Conservation (phyloP, 2,113 vertebrate species). For the Lates calcarifer region DNA sequence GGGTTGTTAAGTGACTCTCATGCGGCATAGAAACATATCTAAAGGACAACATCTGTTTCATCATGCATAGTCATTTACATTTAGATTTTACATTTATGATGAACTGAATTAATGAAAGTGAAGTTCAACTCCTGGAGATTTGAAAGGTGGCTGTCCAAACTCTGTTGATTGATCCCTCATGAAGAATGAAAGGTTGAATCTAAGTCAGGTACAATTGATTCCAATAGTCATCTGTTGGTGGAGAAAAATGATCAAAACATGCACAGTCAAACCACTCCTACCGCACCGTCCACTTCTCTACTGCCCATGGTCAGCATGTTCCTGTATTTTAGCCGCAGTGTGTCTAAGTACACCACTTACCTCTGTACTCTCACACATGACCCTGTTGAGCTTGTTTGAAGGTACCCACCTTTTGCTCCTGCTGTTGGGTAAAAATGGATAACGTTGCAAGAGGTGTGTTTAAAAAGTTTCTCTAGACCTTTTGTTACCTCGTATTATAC, state of each 20-base stretch:
- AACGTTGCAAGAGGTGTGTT: not conserved
- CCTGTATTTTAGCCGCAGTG: not conserved
- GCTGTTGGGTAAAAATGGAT: not conserved
- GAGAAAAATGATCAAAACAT: no score
- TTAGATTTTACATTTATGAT: not conserved
- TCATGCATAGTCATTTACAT: conserved; percentile 7
- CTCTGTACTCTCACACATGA: not conserved
- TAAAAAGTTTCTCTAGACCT: not conserved
- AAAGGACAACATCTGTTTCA: conserved; percentile 29
- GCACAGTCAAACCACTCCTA: no score
- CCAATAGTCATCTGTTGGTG: not conserved
- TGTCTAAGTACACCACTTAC: not conserved
- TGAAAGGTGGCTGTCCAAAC: not conserved
- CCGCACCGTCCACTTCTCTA: no score
- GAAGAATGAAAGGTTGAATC: not conserved
- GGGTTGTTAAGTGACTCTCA: not conserved
- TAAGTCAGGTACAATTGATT: not conserved
- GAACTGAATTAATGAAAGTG: not conserved
- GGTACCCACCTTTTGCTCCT: not conserved
- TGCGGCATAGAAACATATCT: not conserved
- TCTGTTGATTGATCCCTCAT: not conserved
- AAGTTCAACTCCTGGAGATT: not conserved
- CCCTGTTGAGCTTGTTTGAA: not conserved
- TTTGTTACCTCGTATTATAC: not conserved
- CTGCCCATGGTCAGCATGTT: no score